Evolutionary conservation across 2,113 vertebrate genomes (phyloP), one percentile per base, ranked within the genome.

Genomic region (Tetrao urogallus): DNA sequence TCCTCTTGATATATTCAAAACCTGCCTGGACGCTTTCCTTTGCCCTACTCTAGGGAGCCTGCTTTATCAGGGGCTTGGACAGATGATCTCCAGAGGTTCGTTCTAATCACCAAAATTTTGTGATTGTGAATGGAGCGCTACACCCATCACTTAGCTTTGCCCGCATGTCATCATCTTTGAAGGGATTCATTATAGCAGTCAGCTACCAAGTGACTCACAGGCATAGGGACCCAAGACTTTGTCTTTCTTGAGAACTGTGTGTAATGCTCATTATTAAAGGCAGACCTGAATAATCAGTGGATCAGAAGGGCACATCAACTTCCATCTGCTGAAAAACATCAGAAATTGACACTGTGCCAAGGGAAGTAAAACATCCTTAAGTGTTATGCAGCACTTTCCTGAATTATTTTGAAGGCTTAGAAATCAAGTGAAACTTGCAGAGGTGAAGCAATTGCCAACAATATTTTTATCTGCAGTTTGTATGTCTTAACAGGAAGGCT

Each of bases 391-490:
- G 40, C 27, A 40, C 36, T 70, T 78, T 34, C 40, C 34, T 56
- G 50, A 56, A 64, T 70, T 64, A 60, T 88, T 69, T 32, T 50
- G 57, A 78, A 86, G 32, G 32, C 34, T 86, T 70, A 34, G 38
- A 82, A 86, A 61, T 60, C 40, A 54, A 50, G 32, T 0, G 3
- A 90, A 72, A 24, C 45, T 95, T 89, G 92, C 85, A 92, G 90
- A 96, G 83, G 88, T 74, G 63, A 69, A 92, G 90, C 58, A 90
- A 93, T 78, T 95, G 90, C 34, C 92, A 69, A 36, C 9, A 76
- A 43, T 97, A 94, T 97, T 98, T 97, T 97, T 96, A 95, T 77
- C 94, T 93, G 86, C 89, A 94, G 89, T 87, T 88, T 20, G 10
- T 73, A 82, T 94, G 82, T 64, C 73, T 84, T 80, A 52, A 88